Percentiles rank a stretch among this genome's conserved stretches.
phyloP scores from a whole-genome alignment of 1,140 invertebrate genomes.

The Zaprionus capensis region DNA sequence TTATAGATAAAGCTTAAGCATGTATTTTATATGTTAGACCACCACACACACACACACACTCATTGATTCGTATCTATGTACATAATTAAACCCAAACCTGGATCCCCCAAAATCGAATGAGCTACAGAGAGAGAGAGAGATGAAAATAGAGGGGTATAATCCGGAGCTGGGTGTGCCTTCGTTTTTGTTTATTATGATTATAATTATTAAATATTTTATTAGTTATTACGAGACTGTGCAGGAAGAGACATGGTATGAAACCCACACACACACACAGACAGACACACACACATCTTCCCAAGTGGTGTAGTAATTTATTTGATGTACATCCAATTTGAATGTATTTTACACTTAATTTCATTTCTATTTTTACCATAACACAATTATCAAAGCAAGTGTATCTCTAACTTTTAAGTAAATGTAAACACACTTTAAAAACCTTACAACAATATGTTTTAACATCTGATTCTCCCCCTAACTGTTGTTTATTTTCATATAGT shows the following conservation, averaged over 20 bases:
- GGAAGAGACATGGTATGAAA: constrained; percentile 24
- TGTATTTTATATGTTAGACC: constrained; percentile 50
- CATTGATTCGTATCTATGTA: constrained; percentile 43
- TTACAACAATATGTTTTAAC: constrained; percentile 32
- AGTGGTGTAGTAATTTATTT: constrained; percentile 52
- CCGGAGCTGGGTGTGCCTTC: constrained; percentile 50
- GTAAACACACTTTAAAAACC: constrained; percentile 37
- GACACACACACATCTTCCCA: constrained; percentile 28
- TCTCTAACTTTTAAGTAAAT: constrained; percentile 52
- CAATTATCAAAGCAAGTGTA: constrained; percentile 36
- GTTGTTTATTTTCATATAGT: constrained; percentile 29
- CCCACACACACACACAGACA: no score
- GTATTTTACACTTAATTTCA: constrained; percentile 52
- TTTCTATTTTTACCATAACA: constrained; percentile 35
- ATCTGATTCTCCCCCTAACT: constrained; percentile 23
- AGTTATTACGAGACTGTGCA: constrained; percentile 41
- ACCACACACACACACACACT: background rate
- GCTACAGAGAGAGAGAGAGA: background rate
- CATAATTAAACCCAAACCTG: constrained; percentile 27
- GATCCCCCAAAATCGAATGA: background rate
- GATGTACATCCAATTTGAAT: constrained; percentile 44
- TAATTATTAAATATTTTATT: constrained; percentile 30
- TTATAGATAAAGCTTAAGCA: constrained; percentile 39
- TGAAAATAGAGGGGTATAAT: background rate
- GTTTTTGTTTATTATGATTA: constrained; percentile 35